Evolutionary conservation across 2,797 vertebrate species (phyloP).

Genomic region (Acanthopagrus latus): DNA sequence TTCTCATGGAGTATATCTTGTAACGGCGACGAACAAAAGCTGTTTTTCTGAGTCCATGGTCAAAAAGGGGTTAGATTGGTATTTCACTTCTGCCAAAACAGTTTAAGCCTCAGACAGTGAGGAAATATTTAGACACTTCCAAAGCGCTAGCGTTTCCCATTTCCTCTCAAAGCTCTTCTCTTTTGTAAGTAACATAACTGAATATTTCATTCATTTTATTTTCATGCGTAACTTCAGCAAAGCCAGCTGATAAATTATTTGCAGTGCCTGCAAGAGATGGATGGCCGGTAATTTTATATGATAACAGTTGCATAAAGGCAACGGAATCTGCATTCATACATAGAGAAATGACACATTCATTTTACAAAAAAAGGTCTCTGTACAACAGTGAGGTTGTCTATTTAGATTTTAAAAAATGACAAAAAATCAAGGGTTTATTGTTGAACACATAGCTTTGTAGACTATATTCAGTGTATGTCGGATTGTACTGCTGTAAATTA

Average conservation of each 20-base stretch:
- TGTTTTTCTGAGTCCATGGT: neutral
- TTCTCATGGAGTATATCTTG: slow-evolving; percentile 7
- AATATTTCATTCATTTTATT: slow-evolving; percentile 28
- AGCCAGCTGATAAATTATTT: slow-evolving; percentile 16
- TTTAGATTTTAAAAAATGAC: neutral
- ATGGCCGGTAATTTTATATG: neutral
- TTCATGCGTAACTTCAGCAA: slow-evolving; percentile 14
- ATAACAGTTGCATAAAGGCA: neutral
- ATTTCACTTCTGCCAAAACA: slow-evolving; percentile 27
- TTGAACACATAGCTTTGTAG: neutral
- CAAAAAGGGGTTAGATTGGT: slow-evolving; percentile 13
- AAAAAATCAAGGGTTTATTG: neutral
- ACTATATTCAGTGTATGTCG: neutral
- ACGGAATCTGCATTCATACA: neutral
- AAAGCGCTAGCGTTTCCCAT: slow-evolving; percentile 15
- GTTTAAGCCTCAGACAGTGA: slow-evolving; percentile 24
- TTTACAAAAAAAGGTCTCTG: neutral
- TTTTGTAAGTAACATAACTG: slow-evolving; percentile 22
- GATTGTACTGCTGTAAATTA: slow-evolving; percentile 6
- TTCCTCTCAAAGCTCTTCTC: slow-evolving; percentile 14
- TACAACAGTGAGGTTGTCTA: neutral
- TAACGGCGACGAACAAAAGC: neutral
- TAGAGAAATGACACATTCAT: neutral
- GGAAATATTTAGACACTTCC: slow-evolving; percentile 5
- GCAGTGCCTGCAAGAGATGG: neutral